These are phyloP conservation scores for Apotomis turbidana DNA, from an alignment of 2,888 invertebrate genomes.

Conservation along the genomic window DNA sequence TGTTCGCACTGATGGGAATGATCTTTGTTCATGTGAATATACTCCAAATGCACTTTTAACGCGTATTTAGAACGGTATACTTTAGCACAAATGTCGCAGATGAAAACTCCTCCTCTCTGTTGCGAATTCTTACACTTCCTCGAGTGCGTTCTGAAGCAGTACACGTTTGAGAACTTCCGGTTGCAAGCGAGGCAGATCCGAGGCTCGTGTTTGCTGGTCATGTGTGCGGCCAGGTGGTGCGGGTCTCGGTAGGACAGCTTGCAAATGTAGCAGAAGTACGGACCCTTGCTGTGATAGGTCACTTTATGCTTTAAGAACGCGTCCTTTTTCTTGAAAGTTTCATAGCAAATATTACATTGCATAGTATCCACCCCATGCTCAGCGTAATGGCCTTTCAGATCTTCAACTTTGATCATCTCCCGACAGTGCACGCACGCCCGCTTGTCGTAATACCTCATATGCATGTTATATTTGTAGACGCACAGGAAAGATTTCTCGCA, in stretches of 20 bases:
- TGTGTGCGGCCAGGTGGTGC: slow-evolving; percentile 49
- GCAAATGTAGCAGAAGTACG: slow-evolving; percentile 55
- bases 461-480: slow-evolving; percentile 51
- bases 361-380: slow-evolving; percentile 47
- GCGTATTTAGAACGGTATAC: slow-evolving; percentile 50
- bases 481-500: slow-evolving; percentile 50
- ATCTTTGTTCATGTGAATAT: slow-evolving; percentile 49
- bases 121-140: slow-evolving; percentile 46
- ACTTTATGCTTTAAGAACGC: slow-evolving; percentile 47
- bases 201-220: slow-evolving; percentile 49
- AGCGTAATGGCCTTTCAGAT: slow-evolving; percentile 47
- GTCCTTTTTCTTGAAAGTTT: slow-evolving; percentile 47
- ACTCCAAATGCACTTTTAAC: slow-evolving; percentile 54
- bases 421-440: slow-evolving; percentile 56
- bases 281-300: slow-evolving; percentile 43
- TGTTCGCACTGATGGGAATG: slow-evolving; percentile 54
- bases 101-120: slow-evolving; percentile 42
- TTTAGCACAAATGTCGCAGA: slow-evolving; percentile 61
- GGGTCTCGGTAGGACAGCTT: slow-evolving; percentile 49
- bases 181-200: slow-evolving; percentile 53
- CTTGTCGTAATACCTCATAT: slow-evolving; percentile 52
- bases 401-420: slow-evolving; percentile 47
- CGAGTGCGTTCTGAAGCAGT: slow-evolving; percentile 55
- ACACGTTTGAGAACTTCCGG: slow-evolving; percentile 52
- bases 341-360: slow-evolving; percentile 53